These are phyloP conservation scores for crab-eating macaque (Macaca fascicularis) DNA, from an alignment of 2,113 vertebrate genomes.

Conservation along the genomic window T2T-MFA8v1.1 NC_088380.1:67104501-67105000, in stretches of 20 bases:
- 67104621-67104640: background rate
- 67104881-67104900: background rate
- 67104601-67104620: background rate
- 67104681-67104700: background rate
- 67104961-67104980: background rate
- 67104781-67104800: background rate
- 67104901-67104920: background rate
- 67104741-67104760: background rate
- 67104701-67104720: background rate
- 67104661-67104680: background rate
- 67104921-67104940: background rate
- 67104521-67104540: conserved; percentile 64
- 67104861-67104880: conserved; percentile 23
- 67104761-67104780: background rate
- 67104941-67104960: background rate
- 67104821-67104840: background rate
- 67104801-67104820: background rate
- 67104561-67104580: conserved; percentile 32
- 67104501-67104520: conserved; percentile 59
- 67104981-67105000: background rate
- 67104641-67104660: conserved; percentile 20
- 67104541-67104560: conserved; percentile 58
- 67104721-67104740: background rate
- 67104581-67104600: conserved; percentile 32
- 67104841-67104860: background rate